Evolutionary conservation across 2,797 vertebrate species (phyloP).

Genomic region (Botia almorhae): DNA sequence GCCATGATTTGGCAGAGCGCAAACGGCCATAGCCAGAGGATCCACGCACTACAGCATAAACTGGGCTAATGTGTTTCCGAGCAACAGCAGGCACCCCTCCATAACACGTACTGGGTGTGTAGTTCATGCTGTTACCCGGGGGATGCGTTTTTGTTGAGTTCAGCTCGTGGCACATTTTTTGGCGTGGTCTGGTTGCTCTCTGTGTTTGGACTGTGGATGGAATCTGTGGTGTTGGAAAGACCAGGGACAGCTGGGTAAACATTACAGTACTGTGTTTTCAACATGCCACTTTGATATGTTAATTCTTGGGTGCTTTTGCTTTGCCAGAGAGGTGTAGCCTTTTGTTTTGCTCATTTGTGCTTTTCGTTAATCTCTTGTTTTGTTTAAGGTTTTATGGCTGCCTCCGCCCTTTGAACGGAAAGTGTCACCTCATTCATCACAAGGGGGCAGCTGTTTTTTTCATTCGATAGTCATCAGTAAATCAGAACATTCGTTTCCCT

Average conservation of each 20-base stretch:
- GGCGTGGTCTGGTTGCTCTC: slow-evolving; percentile 48
- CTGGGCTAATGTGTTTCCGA: slow-evolving; percentile 60
- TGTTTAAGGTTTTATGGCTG: slow-evolving; percentile 40
- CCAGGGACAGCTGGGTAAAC: slow-evolving; percentile 60
- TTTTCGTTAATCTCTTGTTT: slow-evolving; percentile 46
- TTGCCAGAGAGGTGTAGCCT: slow-evolving; percentile 44
- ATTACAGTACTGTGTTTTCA: slow-evolving; percentile 55
- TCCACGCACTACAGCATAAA: slow-evolving; percentile 51
- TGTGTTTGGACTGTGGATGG: slow-evolving; percentile 54
- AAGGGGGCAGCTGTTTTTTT: slow-evolving; percentile 46
- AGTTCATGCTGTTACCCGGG: slow-evolving; percentile 57
- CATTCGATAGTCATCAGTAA: slow-evolving; percentile 40
- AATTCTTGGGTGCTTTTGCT: slow-evolving; percentile 49
- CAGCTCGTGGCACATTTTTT: slow-evolving; percentile 51
- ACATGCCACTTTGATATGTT: slow-evolving; percentile 60
- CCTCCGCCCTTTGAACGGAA: slow-evolving; percentile 28
- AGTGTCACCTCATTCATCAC: slow-evolving; percentile 43
- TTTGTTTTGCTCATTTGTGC: slow-evolving; percentile 41
- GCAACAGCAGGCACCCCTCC: slow-evolving; percentile 59
- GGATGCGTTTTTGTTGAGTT: slow-evolving; percentile 59
- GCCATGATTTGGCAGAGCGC: slow-evolving; percentile 37
- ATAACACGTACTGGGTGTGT: slow-evolving; percentile 45
- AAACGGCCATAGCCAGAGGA: slow-evolving; percentile 45
- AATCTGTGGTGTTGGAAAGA: slow-evolving; percentile 47
- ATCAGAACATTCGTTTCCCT: slow-evolving; percentile 32